Evolutionary conservation across 2,797 vertebrate genomes (phyloP).

Genomic region (Mus caroli): DNA sequence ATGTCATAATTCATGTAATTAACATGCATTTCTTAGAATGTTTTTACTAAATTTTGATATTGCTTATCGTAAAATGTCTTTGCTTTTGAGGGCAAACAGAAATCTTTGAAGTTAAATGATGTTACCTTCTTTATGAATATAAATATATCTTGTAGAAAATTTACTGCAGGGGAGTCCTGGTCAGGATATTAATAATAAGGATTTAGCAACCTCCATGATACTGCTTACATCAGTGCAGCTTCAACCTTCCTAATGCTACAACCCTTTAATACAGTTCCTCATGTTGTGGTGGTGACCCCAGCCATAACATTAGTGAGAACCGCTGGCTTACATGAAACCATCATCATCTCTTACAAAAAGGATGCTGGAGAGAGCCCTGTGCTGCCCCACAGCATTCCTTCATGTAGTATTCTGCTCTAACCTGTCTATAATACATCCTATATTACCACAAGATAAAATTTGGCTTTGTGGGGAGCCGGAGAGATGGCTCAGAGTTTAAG

Average conservation of each 20-base stretch:
- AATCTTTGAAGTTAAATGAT: conserved; percentile 54
- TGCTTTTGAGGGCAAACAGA: conserved; percentile 52
- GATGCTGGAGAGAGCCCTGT: background rate
- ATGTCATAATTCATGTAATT: conserved; percentile 24
- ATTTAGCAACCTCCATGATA: conserved; percentile 44
- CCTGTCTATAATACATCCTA: conserved; percentile 51
- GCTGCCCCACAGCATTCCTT: conserved; percentile 50
- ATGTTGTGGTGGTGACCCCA: background rate
- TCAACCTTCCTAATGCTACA: background rate
- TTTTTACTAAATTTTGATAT: conserved; percentile 65
- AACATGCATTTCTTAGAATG: conserved; percentile 50
- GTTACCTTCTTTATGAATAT: conserved; percentile 33
- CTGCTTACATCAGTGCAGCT: background rate
- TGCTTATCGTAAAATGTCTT: conserved; percentile 40
- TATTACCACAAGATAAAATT: background rate
- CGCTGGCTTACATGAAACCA: background rate
- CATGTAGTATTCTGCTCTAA: conserved; percentile 43
- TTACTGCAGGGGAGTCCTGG: conserved; percentile 44
- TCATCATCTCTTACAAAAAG: conserved; percentile 10
- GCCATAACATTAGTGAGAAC: background rate
- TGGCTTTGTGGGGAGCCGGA: conserved; percentile 8
- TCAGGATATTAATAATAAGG: conserved; percentile 52
- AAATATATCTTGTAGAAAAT: conserved; percentile 25
- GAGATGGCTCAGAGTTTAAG: background rate
- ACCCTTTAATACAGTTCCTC: background rate